Percentiles rank a stretch among this genome's conserved stretches.
Conservation (phyloP, 2,113 vertebrate genomes). For the Eudyptes chrysolophus region DNA sequence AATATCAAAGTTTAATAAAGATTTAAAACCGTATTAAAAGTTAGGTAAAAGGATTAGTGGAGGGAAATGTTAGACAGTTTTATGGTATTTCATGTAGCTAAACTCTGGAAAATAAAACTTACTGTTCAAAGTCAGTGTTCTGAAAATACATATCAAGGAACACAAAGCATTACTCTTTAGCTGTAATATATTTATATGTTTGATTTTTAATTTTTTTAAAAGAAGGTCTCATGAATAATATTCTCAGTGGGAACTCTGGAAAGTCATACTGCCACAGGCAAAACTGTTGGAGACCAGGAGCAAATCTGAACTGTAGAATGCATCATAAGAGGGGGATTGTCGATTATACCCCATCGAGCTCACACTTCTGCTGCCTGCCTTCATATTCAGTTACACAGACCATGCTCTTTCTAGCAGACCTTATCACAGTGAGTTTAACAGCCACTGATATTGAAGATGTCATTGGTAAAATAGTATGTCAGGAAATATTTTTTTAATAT, state of each 20-base stretch:
- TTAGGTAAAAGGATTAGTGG: slow-evolving; percentile 45
- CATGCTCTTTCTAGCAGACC: neutral
- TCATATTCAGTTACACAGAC: rapidly evolving
- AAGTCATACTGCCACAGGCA: neutral
- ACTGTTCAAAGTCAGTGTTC: neutral
- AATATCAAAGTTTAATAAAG: slow-evolving; percentile 70
- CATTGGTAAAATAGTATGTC: neutral
- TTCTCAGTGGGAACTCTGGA: neutral
- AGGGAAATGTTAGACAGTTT: slow-evolving; percentile 19
- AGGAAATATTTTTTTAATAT: neutral
- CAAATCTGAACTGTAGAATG: neutral
- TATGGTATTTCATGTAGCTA: neutral
- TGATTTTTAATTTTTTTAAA: neutral
- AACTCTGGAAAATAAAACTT: slow-evolving; percentile 1
- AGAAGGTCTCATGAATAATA: neutral
- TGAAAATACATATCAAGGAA: neutral
- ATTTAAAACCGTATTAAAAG: slow-evolving; percentile 50
- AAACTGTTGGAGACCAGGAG: neutral
- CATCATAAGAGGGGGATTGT: rapidly evolving
- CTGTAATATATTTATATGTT: neutral
- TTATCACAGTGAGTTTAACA: neutral
- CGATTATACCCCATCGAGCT: rapidly evolving
- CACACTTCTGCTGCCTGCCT: neutral
- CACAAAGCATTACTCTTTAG: neutral
- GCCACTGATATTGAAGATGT: neutral